Evolutionary conservation across 1,140 invertebrate species (phyloP).

Genomic region (Andrena cerasifolii): DNA sequence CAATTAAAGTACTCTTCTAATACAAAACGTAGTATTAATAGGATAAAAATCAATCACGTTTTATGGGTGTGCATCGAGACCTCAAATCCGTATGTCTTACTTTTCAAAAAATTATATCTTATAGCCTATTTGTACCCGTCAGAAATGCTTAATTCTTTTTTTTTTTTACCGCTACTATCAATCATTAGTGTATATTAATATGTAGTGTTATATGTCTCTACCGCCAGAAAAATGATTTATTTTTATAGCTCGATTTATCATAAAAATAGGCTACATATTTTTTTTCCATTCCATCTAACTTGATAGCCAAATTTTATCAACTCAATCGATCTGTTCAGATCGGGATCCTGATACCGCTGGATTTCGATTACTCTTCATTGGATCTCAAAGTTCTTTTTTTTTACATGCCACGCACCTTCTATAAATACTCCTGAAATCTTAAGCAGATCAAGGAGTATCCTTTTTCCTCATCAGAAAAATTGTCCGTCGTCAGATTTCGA

Average conservation of each 20-base stretch:
- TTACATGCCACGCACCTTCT: not conserved
- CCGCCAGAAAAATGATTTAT: constrained; percentile 28
- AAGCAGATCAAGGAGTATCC: not conserved
- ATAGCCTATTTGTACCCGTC: constrained; percentile 81
- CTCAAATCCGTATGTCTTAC: constrained; percentile 73
- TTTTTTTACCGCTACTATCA: constrained; percentile 59
- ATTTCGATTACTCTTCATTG: constrained; percentile 2
- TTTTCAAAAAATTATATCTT: constrained; percentile 70
- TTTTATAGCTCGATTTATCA: constrained; percentile 24
- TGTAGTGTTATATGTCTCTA: constrained; percentile 53
- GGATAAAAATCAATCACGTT: constrained; percentile 54
- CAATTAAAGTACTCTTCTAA: constrained; percentile 23
- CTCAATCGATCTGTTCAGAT: constrained; percentile 8
- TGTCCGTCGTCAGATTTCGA: not conserved
- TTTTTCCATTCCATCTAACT: not conserved
- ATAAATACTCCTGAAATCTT: not conserved
- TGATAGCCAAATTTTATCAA: constrained; percentile 37
- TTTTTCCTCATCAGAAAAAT: not conserved
- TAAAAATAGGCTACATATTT: constrained; percentile 56
- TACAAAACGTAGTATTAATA: constrained; percentile 34
- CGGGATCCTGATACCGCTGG: not conserved
- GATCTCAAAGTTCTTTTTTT: not conserved
- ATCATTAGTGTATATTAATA: constrained; percentile 54
- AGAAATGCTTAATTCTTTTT: constrained; percentile 74
- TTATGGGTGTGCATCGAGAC: constrained; percentile 67